Evolutionary conservation across 2,797 vertebrate species (phyloP).

Genomic region (Momotus momota): DNA sequence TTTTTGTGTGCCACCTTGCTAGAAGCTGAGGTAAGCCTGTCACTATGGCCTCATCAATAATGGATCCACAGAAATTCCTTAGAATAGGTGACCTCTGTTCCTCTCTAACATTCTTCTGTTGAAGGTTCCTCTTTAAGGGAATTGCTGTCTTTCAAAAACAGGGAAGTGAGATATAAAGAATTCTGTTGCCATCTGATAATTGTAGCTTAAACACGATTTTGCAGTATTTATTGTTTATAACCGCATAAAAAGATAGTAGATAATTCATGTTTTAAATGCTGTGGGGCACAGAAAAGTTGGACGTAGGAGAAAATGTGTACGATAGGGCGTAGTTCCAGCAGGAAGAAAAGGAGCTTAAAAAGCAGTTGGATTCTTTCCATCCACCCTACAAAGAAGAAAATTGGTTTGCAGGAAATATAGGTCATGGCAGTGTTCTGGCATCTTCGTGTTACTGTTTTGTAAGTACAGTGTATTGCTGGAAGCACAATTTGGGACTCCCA

Average conservation of each 20-base stretch:
- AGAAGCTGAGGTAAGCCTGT: background rate
- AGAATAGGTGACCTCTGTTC: background rate
- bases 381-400: constrained; percentile 77
- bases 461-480: constrained; percentile 72
- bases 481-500: constrained; percentile 73
- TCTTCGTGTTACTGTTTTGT: constrained; percentile 69
- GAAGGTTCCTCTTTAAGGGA: background rate
- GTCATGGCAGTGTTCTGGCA: constrained; percentile 71
- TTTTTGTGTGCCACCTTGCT: background rate
- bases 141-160: background rate
- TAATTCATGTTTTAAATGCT: constrained; percentile 33
- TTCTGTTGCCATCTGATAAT: background rate
- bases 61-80: background rate
- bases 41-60: background rate
- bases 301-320: background rate
- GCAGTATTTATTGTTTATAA: constrained; percentile 32
- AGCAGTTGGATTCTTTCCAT: constrained; percentile 76
- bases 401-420: constrained; percentile 79
- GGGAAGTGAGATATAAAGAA: background rate
- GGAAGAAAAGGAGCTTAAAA: constrained; percentile 52
- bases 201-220: background rate
- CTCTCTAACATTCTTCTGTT: background rate
- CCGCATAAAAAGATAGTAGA: background rate
- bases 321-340: constrained; percentile 15
- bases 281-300: background rate